phyloP scores from a whole-genome alignment of 2,113 vertebrate genomes.

The Megatriorchis doriae region DNA sequence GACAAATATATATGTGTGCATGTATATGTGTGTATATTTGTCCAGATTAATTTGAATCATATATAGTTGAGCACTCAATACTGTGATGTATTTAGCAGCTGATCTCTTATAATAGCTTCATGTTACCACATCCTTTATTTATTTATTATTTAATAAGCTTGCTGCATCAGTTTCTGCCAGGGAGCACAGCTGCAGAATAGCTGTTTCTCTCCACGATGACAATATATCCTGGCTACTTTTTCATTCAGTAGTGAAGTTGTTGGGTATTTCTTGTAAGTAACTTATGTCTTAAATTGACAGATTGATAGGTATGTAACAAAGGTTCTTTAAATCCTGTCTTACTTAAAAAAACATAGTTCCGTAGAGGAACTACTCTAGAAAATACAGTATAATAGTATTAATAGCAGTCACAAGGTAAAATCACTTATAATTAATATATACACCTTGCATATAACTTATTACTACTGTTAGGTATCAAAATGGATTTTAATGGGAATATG shows the following conservation, averaged over 20 bases:
- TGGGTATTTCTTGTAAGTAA: background rate
- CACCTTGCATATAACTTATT: background rate
- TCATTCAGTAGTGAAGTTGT: background rate
- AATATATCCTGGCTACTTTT: background rate
- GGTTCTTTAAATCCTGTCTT: background rate
- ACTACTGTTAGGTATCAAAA: background rate
- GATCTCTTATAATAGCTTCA: slow-evolving; percentile 41
- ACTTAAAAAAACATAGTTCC: background rate
- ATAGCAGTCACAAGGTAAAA: background rate
- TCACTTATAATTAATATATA: background rate
- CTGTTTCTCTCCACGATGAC: background rate
- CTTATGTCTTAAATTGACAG: background rate
- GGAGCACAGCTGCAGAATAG: slow-evolving; percentile 22
- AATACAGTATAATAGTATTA: background rate
- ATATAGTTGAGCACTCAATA: background rate
- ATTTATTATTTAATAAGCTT: slow-evolving; percentile 46
- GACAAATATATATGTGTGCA: background rate
- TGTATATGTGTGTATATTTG: background rate
- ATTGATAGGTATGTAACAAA: background rate
- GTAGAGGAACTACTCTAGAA: background rate
- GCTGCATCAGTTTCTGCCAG: background rate
- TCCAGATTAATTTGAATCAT: background rate
- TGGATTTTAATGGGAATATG: background rate
- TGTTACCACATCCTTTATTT: slow-evolving; percentile 53
- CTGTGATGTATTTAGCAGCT: slow-evolving; percentile 20